Percentiles rank a stretch among this genome's conserved stretches.
Conservation (phyloP, 2,888 invertebrate species). For the Dicroscelio sp. region DNA sequence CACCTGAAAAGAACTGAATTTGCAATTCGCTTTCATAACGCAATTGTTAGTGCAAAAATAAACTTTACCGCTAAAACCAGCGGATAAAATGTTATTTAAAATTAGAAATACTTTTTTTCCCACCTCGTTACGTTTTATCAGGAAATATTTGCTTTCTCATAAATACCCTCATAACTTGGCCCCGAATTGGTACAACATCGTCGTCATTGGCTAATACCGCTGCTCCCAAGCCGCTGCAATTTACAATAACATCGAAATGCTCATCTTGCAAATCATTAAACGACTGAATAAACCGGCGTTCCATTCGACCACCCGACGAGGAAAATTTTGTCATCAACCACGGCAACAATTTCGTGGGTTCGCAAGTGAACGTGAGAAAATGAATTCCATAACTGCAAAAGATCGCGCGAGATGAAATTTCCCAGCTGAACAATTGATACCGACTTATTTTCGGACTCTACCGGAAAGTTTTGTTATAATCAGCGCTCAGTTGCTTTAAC, state of each 20-base stretch:
- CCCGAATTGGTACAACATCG: slow-evolving; percentile 94
- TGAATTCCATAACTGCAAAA: slow-evolving; percentile 93
- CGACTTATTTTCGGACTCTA: too few relatives aligned
- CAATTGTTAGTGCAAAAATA: background rate
- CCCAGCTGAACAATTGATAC: too few relatives aligned
- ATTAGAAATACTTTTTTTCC: too few relatives aligned
- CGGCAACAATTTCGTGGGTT: slow-evolving; percentile 93
- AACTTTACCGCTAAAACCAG: background rate
- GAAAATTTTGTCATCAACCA: slow-evolving; percentile 93
- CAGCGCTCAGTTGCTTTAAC: slow-evolving; percentile 87
- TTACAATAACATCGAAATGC: slow-evolving; percentile 94
- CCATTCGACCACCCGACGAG: slow-evolving; percentile 92
- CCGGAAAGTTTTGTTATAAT: slow-evolving; percentile 91
- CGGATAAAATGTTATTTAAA: too few relatives aligned
- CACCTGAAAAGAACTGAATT: slow-evolving; percentile 91
- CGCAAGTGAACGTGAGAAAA: slow-evolving; percentile 94
- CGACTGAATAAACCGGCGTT: slow-evolving; percentile 92
- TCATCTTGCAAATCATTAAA: slow-evolving; percentile 92
- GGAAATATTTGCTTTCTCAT: too few relatives aligned
- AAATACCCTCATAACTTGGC: slow-evolving; percentile 94
- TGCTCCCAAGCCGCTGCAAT: slow-evolving; percentile 95
- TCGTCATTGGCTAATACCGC: slow-evolving; percentile 93
- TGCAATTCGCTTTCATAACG: background rate
- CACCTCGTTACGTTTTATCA: too few relatives aligned
- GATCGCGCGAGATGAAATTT: too few relatives aligned